Evolutionary conservation across 2,888 invertebrate species (phyloP), one percentile per base, ranked within the genome.

Genomic region (Tortrix viridana): DNA sequence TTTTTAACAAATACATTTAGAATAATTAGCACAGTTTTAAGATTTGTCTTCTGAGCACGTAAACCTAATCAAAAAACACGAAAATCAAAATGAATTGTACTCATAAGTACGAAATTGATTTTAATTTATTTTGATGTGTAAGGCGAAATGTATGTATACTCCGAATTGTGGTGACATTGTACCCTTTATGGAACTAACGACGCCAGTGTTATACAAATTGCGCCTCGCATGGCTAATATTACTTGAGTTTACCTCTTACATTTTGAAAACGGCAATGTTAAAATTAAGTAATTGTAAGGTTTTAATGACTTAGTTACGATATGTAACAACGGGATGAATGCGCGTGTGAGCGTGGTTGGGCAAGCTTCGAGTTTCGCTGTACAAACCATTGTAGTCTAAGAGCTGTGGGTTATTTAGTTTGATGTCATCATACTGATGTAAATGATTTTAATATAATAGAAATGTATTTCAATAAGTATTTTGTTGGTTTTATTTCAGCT

Each of bases 311-410:
- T 71, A 69, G 75, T 72, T 75, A 71, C 74, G 54, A n/a, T 65
- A 61, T 59, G 73, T 74, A 71, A 73, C 68, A 38, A 26, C n/a
- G 47, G 52, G 26, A 44, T 61, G 66, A 46, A n/a, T 55, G 60
- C 19, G 49, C 62, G 67, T 60, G 37, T 66, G 69, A 26, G 70
- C 64, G 75, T 69, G 66, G 38, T 65, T 60, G 71, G 59, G 65
- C 43, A 66, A 68, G 71, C 57, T 66, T 67, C 65, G 70, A 56
- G 65, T 56, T 75, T 77, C 70, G 73, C 72, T 85, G 84, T 83
- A 83, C 76, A 84, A 84, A 83, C 72, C 72, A 52, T 65, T 71
- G 58, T 77, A 74, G 76, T 72, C 20, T 79, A 78, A 71, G 76
- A 69, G 71, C 72, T 70, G 74, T 72, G 77, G 70, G 70, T 70